Evolutionary conservation across 53 echinoderm and acorn worm genomes (phyloP), one percentile per base, ranked within the genome.

Genomic region (Holothuria scabra): DNA sequence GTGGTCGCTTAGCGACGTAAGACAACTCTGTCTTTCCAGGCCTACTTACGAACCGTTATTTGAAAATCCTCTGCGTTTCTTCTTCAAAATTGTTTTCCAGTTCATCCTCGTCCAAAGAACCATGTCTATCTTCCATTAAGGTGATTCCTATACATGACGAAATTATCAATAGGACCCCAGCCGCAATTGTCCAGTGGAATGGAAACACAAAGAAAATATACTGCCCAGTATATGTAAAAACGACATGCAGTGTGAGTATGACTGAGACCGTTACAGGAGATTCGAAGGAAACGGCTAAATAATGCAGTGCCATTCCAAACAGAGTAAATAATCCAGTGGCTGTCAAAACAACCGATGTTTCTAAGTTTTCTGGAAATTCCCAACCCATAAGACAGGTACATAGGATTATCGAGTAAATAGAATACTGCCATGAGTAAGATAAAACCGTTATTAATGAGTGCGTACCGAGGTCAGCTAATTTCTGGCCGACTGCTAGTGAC

Each of bases 211-310:
- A 76, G 29, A 76, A 29, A 29, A 56, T 56, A 56, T 76, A 76
- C 46, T 76, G 76, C 2, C 76, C 76, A 23, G 76, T 52, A 13
- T 46, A 76, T 0, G 76, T 52, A 56, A 76, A 76, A 14, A 76
- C 76, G 25, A 76, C 76, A 26, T 76, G 76, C 1, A 76, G 56
- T 8, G 76, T 48, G 1, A 76, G 26, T 16, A 76, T 28, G 24
- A 76, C 76, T 24, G 76, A 76, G 9, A 76, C 76, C 19, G 29
- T 29, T 14, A 76, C 76, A 25, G 76, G 76, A 46, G 16, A 46
- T 52, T 76, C 52, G 76, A 76, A 76, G 28, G 76, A 76, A 19
- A 76, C 76, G 12, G 76, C 76, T 5, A 76, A 26, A 46, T 46
- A 76, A 56, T 76, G 76, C n/a, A 76, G 14, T 21, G 52, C 52